Percentiles rank a stretch among this genome's conserved stretches.
These are phyloP conservation scores for Lagorchestes hirsutus DNA, from an alignment of 2,797 vertebrate species.

Conservation along the genomic window DNA sequence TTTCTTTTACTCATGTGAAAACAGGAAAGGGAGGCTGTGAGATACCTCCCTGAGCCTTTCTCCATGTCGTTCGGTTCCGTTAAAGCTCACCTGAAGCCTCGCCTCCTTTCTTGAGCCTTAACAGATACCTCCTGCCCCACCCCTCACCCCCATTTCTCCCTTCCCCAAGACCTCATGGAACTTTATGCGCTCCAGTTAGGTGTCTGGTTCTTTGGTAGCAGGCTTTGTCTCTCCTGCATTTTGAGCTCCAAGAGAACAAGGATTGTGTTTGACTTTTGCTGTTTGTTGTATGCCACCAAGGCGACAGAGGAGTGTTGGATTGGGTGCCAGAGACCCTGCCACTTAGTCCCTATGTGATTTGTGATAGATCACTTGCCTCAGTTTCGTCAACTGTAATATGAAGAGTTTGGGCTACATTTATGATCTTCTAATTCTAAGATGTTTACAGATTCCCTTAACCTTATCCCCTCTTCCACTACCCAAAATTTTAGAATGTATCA, in stretches of 20 bases:
- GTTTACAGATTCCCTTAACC: not conserved
- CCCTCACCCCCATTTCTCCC: not conserved
- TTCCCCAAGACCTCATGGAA: not conserved
- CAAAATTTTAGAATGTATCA: not conserved
- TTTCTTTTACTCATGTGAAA: constrained; percentile 14
- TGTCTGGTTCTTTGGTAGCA: not conserved
- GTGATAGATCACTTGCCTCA: not conserved
- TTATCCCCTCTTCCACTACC: not conserved
- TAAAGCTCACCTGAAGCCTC: not conserved
- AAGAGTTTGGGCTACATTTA: not conserved
- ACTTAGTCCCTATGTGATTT: no score
- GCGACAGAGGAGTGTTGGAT: not conserved
- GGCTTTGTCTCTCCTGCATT: not conserved
- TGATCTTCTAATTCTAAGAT: not conserved
- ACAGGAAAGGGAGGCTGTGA: not conserved
- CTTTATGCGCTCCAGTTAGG: not conserved
- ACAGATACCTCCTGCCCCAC: not conserved
- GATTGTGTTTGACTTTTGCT: not conserved
- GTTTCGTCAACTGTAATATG: not conserved
- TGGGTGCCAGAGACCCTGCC: not conserved
- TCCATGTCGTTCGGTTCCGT: not conserved
- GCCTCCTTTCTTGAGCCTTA: not conserved
- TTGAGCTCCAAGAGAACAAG: not conserved
- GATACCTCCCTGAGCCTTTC: not conserved
- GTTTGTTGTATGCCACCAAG: not conserved